Percentiles rank a stretch among this genome's conserved stretches.
These are phyloP conservation scores for Notiomystis cincta DNA, from an alignment of 2,113 vertebrate species.

Conservation along the genomic window DNA sequence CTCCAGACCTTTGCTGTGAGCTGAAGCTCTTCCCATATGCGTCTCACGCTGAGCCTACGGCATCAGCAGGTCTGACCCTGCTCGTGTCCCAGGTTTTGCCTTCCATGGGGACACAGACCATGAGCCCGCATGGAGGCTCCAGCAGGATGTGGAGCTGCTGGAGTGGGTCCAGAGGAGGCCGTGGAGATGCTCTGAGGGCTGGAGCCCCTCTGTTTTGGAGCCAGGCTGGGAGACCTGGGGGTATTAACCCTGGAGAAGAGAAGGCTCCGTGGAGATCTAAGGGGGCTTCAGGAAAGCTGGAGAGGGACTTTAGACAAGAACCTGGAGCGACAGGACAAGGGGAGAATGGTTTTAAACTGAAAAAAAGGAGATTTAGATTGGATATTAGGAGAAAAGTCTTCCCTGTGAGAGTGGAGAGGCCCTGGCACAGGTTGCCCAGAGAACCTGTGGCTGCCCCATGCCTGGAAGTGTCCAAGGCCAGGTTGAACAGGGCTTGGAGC, in stretches of 20 bases:
- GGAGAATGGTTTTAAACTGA: background rate
- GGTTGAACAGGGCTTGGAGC: accelerated
- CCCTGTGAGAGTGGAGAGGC: background rate
- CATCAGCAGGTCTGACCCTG: accelerated
- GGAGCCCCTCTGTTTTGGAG: background rate
- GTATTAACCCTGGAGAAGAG: background rate
- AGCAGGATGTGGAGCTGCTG: background rate
- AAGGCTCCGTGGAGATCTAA: background rate
- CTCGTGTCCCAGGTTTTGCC: accelerated
- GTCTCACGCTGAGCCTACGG: accelerated
- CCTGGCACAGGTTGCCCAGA: background rate
- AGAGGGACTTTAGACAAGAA: background rate
- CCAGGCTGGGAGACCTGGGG: background rate
- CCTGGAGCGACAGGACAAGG: background rate
- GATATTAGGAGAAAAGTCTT: background rate
- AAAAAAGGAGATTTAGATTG: background rate
- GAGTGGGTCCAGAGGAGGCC: background rate
- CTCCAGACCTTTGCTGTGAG: background rate
- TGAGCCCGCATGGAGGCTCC: accelerated
- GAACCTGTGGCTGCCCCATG: background rate
- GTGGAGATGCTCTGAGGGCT: background rate
- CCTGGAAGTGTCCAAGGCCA: background rate
- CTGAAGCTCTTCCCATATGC: background rate
- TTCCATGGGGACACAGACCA: accelerated
- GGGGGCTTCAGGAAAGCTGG: background rate